Percentiles rank a stretch among this genome's conserved stretches.
These are phyloP conservation scores for Thaumatotibia leucotreta DNA, from an alignment of 1,140 invertebrate genomes.

Conservation along the genomic window DNA sequence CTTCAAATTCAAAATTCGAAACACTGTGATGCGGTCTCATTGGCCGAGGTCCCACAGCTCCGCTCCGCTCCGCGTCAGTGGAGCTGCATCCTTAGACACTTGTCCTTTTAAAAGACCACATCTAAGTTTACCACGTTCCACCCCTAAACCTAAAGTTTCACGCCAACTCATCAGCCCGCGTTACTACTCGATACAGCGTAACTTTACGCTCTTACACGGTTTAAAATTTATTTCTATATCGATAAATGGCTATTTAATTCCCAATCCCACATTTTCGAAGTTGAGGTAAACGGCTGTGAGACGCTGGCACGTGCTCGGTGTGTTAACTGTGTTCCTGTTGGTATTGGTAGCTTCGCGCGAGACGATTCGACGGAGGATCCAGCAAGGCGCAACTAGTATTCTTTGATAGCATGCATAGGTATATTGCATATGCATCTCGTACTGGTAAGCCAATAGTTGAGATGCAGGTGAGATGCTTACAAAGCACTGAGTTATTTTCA, in stretches of 20 bases:
- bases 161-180: background rate
- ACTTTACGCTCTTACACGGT: background rate
- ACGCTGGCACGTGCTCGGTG: background rate
- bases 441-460: too few relatives aligned
- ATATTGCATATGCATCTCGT: too few relatives aligned
- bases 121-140: background rate
- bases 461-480: too few relatives aligned
- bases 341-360: background rate
- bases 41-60: too few relatives aligned
- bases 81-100: too few relatives aligned
- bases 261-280: background rate
- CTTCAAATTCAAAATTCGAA: too few relatives aligned
- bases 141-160: background rate
- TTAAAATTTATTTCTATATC: background rate
- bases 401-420: too few relatives aligned
- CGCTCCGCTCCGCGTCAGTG: too few relatives aligned
- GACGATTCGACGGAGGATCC: background rate
- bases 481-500: too few relatives aligned
- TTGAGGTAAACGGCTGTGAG: constrained; percentile 9
- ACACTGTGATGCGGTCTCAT: too few relatives aligned
- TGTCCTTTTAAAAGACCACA: too few relatives aligned
- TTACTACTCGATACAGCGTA: background rate
- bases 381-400: background rate
- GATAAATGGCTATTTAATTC: background rate
- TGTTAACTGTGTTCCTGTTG: background rate